Conservation (phyloP, 1,140 invertebrate species). For the Cydia pomonella region DNA sequence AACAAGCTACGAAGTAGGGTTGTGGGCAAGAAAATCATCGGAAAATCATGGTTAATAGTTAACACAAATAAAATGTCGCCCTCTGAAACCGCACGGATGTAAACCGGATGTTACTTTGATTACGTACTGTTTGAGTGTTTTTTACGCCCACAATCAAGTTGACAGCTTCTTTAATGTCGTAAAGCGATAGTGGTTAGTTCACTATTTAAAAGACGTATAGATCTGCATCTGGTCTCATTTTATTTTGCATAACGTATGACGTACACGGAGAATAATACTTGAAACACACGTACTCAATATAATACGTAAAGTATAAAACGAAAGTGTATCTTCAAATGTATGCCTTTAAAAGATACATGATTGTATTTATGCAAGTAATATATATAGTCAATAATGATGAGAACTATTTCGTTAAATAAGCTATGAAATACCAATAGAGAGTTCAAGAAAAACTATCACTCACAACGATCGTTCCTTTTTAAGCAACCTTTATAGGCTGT, state of each 20-base stretch:
- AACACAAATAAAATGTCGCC: constrained; percentile 22
- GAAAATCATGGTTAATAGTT: neutral
- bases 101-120: constrained; percentile 31
- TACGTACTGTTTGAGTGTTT: constrained; percentile 25
- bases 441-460: too few species aligned
- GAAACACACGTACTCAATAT: neutral
- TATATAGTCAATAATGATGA: too few species aligned
- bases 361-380: too few species aligned
- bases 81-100: constrained; percentile 27
- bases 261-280: neutral
- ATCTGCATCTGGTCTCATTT: constrained; percentile 21
- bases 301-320: too few species aligned
- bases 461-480: too few species aligned
- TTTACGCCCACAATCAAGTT: constrained; percentile 18
- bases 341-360: too few species aligned
- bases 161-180: constrained; percentile 30
- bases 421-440: too few species aligned
- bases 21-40: neutral
- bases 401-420: too few species aligned
- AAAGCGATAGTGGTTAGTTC: constrained; percentile 25
- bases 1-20: constrained; percentile 48
- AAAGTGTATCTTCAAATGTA: too few species aligned
- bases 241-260: constrained; percentile 17
- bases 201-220: constrained; percentile 24
- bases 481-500: too few species aligned